Base-by-base conservation (phyloP, 1,140 invertebrate genomes). In the Amphibalanus amphitrite region DNA sequence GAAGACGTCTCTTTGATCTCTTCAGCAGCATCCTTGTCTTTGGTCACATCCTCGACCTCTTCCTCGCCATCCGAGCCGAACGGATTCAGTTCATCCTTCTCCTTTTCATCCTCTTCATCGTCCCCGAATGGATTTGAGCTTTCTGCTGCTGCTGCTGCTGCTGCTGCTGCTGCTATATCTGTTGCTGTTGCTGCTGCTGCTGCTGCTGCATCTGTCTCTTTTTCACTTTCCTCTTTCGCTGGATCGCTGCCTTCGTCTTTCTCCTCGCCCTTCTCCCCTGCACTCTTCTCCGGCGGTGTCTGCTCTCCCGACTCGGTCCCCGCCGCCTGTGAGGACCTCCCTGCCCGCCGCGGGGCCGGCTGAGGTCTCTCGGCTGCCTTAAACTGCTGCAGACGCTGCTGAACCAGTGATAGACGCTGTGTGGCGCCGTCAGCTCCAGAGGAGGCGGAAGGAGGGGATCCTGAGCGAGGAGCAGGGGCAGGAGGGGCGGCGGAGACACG, bases 81-180 rank as follows among this genome's bases (percentile, higher is more conserved):
- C 26, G 40, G 38, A 26, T 69, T 38, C 69, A 69, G 29, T 28
- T 47, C 69, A 13, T 69, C 26, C n/a, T n/a, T n/a, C 69, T 69
- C 69, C 59, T 69, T 69, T 26, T 69, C n/a, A n/a, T 59, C 69
- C 59, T 69, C 59, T 26, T 70, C 69, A 59, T 59, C 47, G 23
- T 20, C 47, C 10, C 20, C 47, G 47, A 59, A 59, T 23, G 47
- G 47, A 23, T 59, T 59, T 1, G 47, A 8, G 20, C 13, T 13
- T 20, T 59, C 47, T 1, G 10, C 47, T 23, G 47, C 13, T 20
- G 13, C 10, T 3, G 47, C 13, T n/a, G n/a, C n/a, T n/a, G n/a
- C 47, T 1, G 10, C 47, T 23, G 47, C 13, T 20, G 13, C 10
- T 3, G 47, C 13, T n/a, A n/a, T n/a, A n/a, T n/a, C n/a, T n/a